These are phyloP conservation scores for Beroe forskalii DNA, from an alignment of 37 sponge, comb jelly and placozoan species.

Conservation along the genomic window DNA sequence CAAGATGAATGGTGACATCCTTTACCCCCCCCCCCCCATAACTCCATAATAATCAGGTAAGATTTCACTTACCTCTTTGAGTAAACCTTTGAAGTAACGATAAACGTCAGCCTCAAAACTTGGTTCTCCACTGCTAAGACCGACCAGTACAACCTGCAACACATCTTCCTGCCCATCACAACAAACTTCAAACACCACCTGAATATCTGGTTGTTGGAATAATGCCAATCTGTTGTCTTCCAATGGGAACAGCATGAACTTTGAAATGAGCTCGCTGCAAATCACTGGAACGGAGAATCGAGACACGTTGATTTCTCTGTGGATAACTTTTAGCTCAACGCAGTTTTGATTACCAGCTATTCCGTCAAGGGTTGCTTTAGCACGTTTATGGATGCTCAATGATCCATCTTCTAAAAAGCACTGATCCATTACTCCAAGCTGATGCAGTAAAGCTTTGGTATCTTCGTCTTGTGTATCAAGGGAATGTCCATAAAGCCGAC, in stretches of 20 bases:
- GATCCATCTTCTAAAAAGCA: background rate
- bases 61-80: background rate
- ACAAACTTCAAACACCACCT: background rate
- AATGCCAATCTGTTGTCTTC: background rate
- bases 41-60: too few relatives aligned
- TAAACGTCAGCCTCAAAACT: background rate
- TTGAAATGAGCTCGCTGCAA: background rate
- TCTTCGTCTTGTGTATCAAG: background rate
- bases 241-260: background rate
- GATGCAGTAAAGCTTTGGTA: background rate
- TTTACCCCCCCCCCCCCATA: too few relatives aligned
- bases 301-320: background rate
- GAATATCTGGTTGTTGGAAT: background rate
- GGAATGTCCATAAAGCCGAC: background rate
- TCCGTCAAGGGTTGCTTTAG: too few relatives aligned
- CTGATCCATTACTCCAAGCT: background rate
- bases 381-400: background rate
- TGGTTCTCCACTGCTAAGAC: background rate
- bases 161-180: background rate
- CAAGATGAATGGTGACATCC: too few relatives aligned
- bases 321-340: background rate
- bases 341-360: too few relatives aligned
- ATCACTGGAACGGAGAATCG: background rate
- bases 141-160: background rate
- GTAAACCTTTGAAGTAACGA: background rate